Evolutionary conservation across 1,140 invertebrate genomes (phyloP).

Genomic region (Macrocentrus cingulum): DNA sequence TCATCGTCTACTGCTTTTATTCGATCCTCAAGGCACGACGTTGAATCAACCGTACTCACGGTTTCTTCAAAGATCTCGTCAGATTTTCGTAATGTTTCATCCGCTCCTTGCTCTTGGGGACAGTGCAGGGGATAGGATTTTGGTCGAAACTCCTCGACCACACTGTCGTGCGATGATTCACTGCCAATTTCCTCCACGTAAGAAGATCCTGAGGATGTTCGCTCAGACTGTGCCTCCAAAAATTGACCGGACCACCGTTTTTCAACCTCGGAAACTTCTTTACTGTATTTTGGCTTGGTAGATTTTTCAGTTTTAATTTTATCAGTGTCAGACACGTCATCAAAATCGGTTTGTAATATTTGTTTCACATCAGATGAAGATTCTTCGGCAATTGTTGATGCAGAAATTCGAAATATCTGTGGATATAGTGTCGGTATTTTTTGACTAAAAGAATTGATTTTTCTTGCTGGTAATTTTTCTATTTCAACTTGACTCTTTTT

Average conservation of each 20-base stretch:
- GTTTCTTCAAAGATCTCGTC: conserved; percentile 32
- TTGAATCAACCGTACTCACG: conserved; percentile 45
- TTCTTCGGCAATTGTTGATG: conserved; percentile 42
- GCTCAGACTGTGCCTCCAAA: conserved; percentile 38
- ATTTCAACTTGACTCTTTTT: conserved; percentile 42
- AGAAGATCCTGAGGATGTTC: conserved; percentile 47
- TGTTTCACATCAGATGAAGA: conserved; percentile 43
- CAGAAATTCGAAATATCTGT: conserved; percentile 30
- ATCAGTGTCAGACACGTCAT: conserved; percentile 33
- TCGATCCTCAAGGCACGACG: conserved; percentile 47
- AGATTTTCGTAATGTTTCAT: conserved; percentile 12
- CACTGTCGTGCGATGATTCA: conserved; percentile 43
- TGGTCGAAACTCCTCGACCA: conserved; percentile 30
- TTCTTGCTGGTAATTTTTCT: conserved; percentile 44
- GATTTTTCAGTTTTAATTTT: conserved; percentile 16
- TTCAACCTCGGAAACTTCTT: conserved; percentile 47
- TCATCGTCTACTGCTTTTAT: conserved; percentile 42
- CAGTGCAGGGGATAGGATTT: conserved; percentile 7
- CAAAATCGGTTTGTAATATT: conserved; percentile 29
- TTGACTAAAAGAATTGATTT: conserved; percentile 44
- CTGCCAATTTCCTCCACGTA: conserved; percentile 51
- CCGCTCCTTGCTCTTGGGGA: background rate
- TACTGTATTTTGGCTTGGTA: conserved; percentile 40
- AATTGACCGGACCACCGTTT: conserved; percentile 52
- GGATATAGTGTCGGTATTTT: conserved; percentile 30